phyloP scores from a whole-genome alignment of 2,888 invertebrate species.

The Eristalis arbustorum region DNA sequence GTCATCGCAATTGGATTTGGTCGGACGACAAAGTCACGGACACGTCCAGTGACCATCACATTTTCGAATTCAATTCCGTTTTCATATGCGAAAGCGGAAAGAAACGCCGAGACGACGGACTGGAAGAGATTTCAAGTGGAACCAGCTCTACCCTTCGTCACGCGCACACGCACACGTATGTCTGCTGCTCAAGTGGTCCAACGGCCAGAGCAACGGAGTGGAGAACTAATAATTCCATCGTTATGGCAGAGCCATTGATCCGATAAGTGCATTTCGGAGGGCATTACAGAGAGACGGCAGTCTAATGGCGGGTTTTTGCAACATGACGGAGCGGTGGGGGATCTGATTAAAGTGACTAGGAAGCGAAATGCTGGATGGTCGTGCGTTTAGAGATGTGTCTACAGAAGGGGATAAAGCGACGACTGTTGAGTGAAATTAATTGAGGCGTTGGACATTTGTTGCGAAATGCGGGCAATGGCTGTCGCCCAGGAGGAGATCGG shows the following conservation, averaged over 20 bases:
- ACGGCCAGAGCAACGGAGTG: slow-evolving; percentile 4
- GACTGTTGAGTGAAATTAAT: neutral
- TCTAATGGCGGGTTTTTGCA: neutral
- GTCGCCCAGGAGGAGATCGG: neutral
- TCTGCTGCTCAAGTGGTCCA: slow-evolving; percentile 28
- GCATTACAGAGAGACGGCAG: neutral
- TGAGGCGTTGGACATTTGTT: neutral
- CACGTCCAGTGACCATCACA: slow-evolving; percentile 11
- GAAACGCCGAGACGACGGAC: neutral
- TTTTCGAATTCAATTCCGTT: slow-evolving; percentile 27
- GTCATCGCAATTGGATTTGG: neutral
- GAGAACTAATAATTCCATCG: neutral
- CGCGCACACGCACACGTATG: neutral
- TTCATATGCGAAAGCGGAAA: neutral
- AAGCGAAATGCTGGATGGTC: neutral
- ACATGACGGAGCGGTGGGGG: neutral
- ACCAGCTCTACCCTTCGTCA: slow-evolving; percentile 11
- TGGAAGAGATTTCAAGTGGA: slow-evolving; percentile 20
- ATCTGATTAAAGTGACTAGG: neutral
- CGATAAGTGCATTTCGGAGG: neutral
- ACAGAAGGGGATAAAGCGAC: neutral
- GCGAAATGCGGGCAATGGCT: neutral
- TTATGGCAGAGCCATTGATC: neutral
- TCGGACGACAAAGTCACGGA: slow-evolving; percentile 21
- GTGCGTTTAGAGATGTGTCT: neutral